These are phyloP conservation scores for Drosophila kambysellisi DNA, from an alignment of 2,888 invertebrate species.

Conservation along the genomic window DNA sequence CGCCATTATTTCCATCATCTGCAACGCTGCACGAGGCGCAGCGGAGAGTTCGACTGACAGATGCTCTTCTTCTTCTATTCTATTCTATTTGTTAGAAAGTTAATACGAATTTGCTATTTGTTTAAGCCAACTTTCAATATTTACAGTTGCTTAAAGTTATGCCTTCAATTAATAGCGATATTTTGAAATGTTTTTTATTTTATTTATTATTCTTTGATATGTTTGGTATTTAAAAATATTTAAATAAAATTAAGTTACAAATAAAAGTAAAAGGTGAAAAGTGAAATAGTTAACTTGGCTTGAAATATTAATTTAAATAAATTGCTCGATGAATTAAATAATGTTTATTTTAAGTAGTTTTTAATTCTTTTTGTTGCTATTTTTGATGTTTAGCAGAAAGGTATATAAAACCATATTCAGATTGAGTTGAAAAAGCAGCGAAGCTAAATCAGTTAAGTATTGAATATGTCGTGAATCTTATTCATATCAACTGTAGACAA, in stretches of 20 bases:
- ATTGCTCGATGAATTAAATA: not conserved
- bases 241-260: no score
- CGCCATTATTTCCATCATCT: not conserved
- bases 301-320: no score
- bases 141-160: no score
- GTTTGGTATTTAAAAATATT: no score
- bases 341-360: not conserved
- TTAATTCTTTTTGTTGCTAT: not conserved
- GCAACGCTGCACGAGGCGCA: no score
- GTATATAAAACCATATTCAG: not conserved
- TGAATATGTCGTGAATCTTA: not conserved
- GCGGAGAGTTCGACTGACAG: not conserved
- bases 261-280: no score
- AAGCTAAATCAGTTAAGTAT: no score
- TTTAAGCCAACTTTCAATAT: not conserved
- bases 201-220: no score
- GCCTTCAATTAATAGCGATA: no score
- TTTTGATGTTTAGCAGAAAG: rapidly evolving
- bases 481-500: not conserved
- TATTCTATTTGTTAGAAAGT: not conserved
- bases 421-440: not conserved
- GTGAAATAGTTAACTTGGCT: no score
- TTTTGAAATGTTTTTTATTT: no score
- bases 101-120: not conserved
- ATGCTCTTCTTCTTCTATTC: not conserved